These are phyloP conservation scores for Aegithalos caudatus DNA, from an alignment of 2,113 vertebrate genomes.

Conservation along the genomic window DNA sequence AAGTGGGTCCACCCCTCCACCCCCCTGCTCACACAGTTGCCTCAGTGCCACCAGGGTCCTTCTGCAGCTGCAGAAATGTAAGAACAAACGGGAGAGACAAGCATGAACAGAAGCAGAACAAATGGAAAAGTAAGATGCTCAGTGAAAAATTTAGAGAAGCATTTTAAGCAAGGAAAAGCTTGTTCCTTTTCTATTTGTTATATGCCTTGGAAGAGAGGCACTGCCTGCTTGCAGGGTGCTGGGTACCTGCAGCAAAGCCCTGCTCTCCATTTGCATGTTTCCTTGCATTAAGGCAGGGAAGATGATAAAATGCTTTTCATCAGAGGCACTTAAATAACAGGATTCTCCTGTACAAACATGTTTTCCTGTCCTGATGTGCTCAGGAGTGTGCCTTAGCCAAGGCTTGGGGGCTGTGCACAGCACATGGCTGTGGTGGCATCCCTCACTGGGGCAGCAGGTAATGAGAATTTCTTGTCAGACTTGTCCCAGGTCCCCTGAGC, in stretches of 20 bases:
- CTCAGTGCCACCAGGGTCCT: neutral
- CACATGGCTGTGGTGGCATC: neutral
- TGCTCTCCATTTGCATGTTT: neutral
- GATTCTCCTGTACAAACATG: neutral
- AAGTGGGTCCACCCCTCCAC: neutral
- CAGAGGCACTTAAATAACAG: neutral
- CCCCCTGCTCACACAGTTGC: neutral
- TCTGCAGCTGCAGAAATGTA: neutral
- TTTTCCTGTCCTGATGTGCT: neutral
- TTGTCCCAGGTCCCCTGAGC: neutral
- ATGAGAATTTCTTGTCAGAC: constrained; percentile 38
- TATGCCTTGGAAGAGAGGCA: neutral
- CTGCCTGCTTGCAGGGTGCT: neutral
- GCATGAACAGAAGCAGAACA: neutral
- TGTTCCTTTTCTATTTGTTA: neutral
- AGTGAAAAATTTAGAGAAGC: constrained; percentile 5
- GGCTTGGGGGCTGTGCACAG: neutral
- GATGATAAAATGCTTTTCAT: neutral
- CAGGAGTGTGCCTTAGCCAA: neutral
- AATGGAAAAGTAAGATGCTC: neutral
- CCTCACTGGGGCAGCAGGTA: neutral
- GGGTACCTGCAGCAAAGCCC: neutral
- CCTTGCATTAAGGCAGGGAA: neutral
- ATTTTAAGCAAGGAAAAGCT: neutral
- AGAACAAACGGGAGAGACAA: neutral